Conservation (phyloP, 2,888 invertebrate species). For the Petrolisthes cinctipes region DNA sequence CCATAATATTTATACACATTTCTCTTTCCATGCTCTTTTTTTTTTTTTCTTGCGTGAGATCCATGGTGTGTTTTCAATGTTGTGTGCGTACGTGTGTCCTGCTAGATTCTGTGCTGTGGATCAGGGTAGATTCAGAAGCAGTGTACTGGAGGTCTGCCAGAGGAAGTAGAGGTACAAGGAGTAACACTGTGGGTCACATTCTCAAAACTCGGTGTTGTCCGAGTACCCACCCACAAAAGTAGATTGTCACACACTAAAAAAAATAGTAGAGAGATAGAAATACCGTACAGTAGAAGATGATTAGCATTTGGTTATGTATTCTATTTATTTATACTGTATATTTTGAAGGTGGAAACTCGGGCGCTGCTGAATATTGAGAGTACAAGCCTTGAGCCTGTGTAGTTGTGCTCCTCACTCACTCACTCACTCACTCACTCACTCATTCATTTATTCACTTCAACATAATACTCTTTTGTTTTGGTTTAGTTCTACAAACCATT, state of each 20-base stretch:
- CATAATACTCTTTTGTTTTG: too few relatives aligned
- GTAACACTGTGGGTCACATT: neutral
- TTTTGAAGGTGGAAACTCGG: too few relatives aligned
- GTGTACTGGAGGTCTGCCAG: conserved; percentile 38
- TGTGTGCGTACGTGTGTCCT: neutral
- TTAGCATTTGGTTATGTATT: neutral
- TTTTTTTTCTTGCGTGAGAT: neutral
- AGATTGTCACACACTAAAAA: neutral
- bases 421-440: too few relatives aligned
- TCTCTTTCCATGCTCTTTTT: neutral
- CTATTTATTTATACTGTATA: neutral
- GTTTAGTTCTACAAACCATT: too few relatives aligned
- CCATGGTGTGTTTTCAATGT: neutral
- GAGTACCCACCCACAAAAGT: neutral
- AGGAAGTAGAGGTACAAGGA: conserved; percentile 35
- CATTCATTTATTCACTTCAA: too few relatives aligned
- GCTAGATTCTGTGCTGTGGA: conserved; percentile 49
- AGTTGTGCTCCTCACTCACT: too few relatives aligned
- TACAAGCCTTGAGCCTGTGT: too few relatives aligned
- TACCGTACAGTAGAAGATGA: too few relatives aligned
- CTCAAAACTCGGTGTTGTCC: neutral
- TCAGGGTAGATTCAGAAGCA: conserved; percentile 39
- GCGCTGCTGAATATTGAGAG: too few relatives aligned
- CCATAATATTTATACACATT: neutral
- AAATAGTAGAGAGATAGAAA: neutral